These are phyloP conservation scores for Leistus spinibarbis DNA, from an alignment of 2,888 invertebrate genomes.

Conservation along the genomic window DNA sequence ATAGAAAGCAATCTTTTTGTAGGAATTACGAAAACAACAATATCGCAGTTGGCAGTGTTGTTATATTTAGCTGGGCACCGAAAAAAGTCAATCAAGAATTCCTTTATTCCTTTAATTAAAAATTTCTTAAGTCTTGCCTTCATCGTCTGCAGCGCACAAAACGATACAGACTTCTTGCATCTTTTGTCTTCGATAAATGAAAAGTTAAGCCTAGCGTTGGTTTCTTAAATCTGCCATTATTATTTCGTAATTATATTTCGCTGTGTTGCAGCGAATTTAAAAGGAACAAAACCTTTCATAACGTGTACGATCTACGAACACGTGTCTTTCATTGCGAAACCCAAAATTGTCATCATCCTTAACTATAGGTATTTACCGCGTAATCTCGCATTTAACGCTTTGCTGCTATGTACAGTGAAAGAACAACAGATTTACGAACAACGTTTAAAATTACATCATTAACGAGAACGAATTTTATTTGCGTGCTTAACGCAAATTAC, in stretches of 20 bases:
- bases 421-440: slow-evolving; percentile 19
- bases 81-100: slow-evolving; percentile 35
- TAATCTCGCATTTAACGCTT: slow-evolving; percentile 11
- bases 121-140: slow-evolving; percentile 28
- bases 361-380: slow-evolving; percentile 4
- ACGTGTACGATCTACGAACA: background rate
- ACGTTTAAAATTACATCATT: slow-evolving; percentile 33
- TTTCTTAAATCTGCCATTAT: slow-evolving; percentile 32
- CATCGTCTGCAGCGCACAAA: slow-evolving; percentile 27
- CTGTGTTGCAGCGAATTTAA: background rate
- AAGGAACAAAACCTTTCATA: background rate
- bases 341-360: slow-evolving; percentile 23
- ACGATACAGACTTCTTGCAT: slow-evolving; percentile 24
- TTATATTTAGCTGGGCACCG: slow-evolving; percentile 26
- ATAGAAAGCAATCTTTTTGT: background rate
- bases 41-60: background rate
- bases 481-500: slow-evolving; percentile 6
- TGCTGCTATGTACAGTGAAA: background rate
- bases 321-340: background rate
- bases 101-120: slow-evolving; percentile 38
- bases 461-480: slow-evolving; percentile 29
- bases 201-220: slow-evolving; percentile 26
- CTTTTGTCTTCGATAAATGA: slow-evolving; percentile 34
- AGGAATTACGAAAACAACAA: background rate
- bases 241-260: slow-evolving; percentile 26